phyloP scores from a whole-genome alignment of 2,888 invertebrate genomes.

The Spodoptera exigua region DNA sequence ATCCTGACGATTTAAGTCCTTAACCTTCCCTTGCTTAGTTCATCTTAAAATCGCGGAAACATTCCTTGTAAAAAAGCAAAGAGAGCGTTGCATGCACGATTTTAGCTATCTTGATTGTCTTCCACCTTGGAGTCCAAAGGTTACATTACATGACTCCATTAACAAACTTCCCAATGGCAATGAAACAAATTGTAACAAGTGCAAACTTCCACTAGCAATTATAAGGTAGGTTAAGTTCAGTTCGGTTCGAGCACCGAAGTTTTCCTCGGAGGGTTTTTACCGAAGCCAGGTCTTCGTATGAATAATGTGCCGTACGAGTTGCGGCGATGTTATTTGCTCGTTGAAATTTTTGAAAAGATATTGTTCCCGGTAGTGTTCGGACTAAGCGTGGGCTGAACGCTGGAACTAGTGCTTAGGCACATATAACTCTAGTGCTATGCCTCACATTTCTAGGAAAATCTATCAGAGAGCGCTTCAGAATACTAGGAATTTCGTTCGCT shows the following conservation, averaged over 20 bases:
- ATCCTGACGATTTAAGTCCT: conserved; percentile 1
- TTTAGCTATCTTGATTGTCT: conserved; percentile 49
- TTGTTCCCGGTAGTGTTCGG: conserved; percentile 42
- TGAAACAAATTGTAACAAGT: conserved; percentile 59
- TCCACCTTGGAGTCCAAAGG: conserved; percentile 50
- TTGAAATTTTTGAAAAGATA: conserved; percentile 54
- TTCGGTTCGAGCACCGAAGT: conserved; percentile 41
- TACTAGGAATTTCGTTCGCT: conserved; percentile 11
- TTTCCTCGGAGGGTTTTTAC: conserved; percentile 55
- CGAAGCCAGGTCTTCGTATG: conserved; percentile 63
- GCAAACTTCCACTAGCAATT: conserved; percentile 53
- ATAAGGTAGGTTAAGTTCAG: conserved; percentile 54
- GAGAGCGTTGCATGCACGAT: conserved; percentile 49
- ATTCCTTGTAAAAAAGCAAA: conserved; percentile 24
- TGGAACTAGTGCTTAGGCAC: conserved; percentile 1
- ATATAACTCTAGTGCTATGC: conserved; percentile 31
- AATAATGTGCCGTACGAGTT: conserved; percentile 68
- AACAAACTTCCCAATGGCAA: conserved; percentile 59
- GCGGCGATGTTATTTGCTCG: conserved; percentile 59
- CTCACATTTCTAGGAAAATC: conserved; percentile 25
- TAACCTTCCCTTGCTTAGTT: conserved; percentile 12
- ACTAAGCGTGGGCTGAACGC: conserved; percentile 36
- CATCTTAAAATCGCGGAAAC: conserved; percentile 7
- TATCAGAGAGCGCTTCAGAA: neutral
- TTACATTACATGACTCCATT: conserved; percentile 59